These are phyloP conservation scores for Lanius ludovicianus DNA, from an alignment of 2,113 vertebrate genomes.

Conservation along the genomic window DNA sequence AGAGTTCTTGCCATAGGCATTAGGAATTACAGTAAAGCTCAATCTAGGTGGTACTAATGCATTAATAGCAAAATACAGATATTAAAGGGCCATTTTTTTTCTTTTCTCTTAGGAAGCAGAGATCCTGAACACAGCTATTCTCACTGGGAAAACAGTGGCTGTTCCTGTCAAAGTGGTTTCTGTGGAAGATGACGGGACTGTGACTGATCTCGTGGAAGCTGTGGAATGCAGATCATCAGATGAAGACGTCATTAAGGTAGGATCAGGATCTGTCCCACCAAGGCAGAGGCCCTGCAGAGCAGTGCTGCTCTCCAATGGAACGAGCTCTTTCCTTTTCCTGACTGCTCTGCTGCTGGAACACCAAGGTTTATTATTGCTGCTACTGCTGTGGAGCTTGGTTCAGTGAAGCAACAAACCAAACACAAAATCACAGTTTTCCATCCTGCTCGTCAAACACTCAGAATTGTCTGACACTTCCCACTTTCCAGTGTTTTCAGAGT, in stretches of 20 bases:
- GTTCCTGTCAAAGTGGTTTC: conserved; percentile 87
- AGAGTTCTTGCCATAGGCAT: not conserved
- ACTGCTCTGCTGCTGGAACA: not conserved
- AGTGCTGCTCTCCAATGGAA: not conserved
- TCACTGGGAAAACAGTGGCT: conserved; percentile 84
- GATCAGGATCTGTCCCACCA: not conserved
- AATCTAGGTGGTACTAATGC: not conserved
- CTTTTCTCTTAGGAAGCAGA: conserved; percentile 74
- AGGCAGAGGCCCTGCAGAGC: not conserved
- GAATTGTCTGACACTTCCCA: not conserved
- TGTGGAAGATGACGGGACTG: conserved; percentile 78
- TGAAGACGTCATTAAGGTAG: conserved; percentile 89
- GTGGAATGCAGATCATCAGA: conserved; percentile 86
- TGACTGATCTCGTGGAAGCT: conserved; percentile 78
- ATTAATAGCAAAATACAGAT: not conserved
- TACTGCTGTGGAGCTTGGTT: not conserved
- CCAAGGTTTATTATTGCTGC: not conserved
- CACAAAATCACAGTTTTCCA: not conserved
- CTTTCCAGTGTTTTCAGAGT: not conserved
- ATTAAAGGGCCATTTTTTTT: not conserved
- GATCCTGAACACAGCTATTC: conserved; percentile 89
- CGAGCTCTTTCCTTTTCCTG: not conserved
- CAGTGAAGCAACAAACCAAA: not conserved
- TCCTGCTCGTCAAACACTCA: not conserved
- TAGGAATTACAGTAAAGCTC: not conserved